These are phyloP conservation scores for Callithrix jacchus DNA, from an alignment of 2,113 vertebrate species.

Conservation along the genomic window DNA sequence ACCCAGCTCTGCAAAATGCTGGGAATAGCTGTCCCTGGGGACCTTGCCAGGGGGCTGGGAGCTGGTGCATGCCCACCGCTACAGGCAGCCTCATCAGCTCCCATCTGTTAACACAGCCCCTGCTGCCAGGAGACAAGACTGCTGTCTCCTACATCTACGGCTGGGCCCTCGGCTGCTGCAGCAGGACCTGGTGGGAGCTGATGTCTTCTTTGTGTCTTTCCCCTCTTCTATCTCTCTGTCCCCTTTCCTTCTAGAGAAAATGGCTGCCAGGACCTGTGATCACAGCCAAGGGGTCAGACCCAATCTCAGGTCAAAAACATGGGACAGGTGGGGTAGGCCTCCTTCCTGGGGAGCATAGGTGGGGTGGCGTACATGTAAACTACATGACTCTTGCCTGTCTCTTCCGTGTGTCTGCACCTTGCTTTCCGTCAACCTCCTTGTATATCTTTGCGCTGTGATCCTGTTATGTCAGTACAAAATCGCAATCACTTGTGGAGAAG, in stretches of 20 bases:
- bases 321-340: background rate
- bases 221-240: background rate
- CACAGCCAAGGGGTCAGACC: background rate
- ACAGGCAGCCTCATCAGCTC: background rate
- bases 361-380: background rate
- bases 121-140: background rate
- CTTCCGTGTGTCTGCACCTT: fast-evolving
- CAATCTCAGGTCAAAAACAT: background rate
- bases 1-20: background rate
- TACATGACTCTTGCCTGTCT: background rate
- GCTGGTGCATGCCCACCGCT: fast-evolving
- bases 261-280: background rate
- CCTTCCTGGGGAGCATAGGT: too few relatives aligned
- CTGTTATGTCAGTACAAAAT: background rate
- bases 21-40: background rate
- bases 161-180: too few relatives aligned
- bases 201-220: background rate
- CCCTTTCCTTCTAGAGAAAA: background rate
- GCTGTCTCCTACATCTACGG: background rate
- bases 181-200: background rate
- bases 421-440: fast-evolving
- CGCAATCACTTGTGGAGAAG: background rate
- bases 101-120: background rate
- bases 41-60: background rate
- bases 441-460: background rate